Evolutionary conservation across 2,113 vertebrate genomes (phyloP), one percentile per base, ranked within the genome.

Genomic region (Nyctibius bracteatus): DNA sequence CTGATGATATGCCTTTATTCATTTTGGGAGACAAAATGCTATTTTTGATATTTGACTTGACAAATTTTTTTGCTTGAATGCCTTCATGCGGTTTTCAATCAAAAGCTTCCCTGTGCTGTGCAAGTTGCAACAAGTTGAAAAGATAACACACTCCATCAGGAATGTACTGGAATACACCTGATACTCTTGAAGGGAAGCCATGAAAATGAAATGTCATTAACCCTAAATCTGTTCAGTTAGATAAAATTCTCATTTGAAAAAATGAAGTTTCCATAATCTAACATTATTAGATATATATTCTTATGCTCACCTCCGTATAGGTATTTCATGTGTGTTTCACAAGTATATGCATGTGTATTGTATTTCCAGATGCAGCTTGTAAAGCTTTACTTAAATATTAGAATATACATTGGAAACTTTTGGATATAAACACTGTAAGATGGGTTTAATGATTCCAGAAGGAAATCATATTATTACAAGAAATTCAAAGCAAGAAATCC

Each of bases 71-170:
- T 85, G 8, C 70, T 89, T 87, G 66, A 91, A 81, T 52, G 35
- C 31, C 30, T 97, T 94, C 15, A 33, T 37, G 41, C 6, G 59
- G 30, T 80, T 95, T 91, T 85, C 44, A n/a, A 9, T 86, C 49
- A 86, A 88, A 82, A 91, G 5, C 58, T 62, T 47, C 41, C 5
- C 41, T 80, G 23, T 82, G 20, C 74, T 75, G 28, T 77, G 37
- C 41, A 85, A 90, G 80, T 77, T 77, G 22, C 78, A 91, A 77
- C 52, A 89, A 92, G 66, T 51, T 85, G 67, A 80, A 94, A 93
- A 79, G 66, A 82, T 68, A 92, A 79, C 24, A 68, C 10, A 33
- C 20, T 90, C 9, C 25, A 21, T 72, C 46, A 82, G 54, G 43
- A 90, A 87, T 66, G 28, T 68, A 9, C 31, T 87, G 61, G 30